Evolutionary conservation across 1,140 invertebrate species (phyloP).

Genomic region (Daktulosphaira vitifoliae): DNA sequence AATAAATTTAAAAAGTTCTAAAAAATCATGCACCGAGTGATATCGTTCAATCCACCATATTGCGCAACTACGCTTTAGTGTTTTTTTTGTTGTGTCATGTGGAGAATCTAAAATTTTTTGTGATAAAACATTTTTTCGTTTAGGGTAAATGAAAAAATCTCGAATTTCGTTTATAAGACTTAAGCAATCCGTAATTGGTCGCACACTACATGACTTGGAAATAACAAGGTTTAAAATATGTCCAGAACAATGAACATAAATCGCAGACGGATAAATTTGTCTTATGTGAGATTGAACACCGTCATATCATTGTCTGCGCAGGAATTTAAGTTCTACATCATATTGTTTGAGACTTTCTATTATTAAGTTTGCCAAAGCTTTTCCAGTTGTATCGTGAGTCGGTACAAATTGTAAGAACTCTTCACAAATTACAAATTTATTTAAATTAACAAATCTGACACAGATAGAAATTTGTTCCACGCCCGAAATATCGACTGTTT

Average conservation of each 20-base stretch:
- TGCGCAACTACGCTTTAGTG: not conserved
- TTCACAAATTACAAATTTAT: too few relatives aligned
- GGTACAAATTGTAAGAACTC: too few relatives aligned
- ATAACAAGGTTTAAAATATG: too few relatives aligned
- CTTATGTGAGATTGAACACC: not conserved
- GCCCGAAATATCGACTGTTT: not conserved
- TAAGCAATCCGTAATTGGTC: not conserved
- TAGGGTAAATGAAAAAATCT: too few relatives aligned
- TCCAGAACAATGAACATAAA: too few relatives aligned
- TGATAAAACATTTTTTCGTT: too few relatives aligned
- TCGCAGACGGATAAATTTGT: too few relatives aligned
- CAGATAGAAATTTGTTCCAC: not conserved
- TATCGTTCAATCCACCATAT: not conserved
- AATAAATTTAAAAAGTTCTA: not conserved
- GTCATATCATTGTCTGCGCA: not conserved
- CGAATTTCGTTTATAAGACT: too few relatives aligned
- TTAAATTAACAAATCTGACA: too few relatives aligned
- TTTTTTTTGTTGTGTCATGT: not conserved
- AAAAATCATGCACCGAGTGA: not conserved
- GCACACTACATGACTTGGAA: too few relatives aligned
- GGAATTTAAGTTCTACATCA: not conserved
- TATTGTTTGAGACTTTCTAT: too few relatives aligned
- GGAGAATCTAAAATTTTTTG: too few relatives aligned
- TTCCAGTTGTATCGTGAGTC: not conserved
- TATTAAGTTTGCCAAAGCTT: not conserved